Percentiles rank a stretch among this genome's conserved stretches.
phyloP scores from a whole-genome alignment of 2,113 vertebrate species.

The Corapipo altera region DNA sequence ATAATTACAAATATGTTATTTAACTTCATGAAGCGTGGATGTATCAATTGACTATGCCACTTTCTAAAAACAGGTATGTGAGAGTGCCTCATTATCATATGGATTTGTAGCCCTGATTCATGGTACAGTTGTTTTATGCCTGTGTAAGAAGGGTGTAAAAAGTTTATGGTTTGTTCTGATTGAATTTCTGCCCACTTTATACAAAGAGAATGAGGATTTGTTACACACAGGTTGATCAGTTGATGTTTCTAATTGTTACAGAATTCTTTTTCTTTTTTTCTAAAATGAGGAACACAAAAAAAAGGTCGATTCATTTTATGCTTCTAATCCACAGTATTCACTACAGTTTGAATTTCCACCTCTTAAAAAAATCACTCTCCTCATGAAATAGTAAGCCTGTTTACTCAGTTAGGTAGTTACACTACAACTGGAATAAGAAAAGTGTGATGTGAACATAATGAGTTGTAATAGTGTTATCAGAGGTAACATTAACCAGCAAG shows the following conservation, averaged over 20 bases:
- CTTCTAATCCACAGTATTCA: neutral
- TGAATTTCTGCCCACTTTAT: neutral
- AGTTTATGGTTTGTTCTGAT: neutral
- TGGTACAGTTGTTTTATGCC: neutral
- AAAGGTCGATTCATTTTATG: neutral
- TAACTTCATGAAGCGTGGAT: neutral
- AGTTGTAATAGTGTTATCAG: neutral
- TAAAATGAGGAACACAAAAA: neutral
- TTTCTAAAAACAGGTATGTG: neutral
- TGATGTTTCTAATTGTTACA: neutral
- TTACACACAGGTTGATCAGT: neutral
- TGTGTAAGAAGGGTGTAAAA: neutral
- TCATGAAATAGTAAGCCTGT: neutral
- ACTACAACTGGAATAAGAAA: neutral
- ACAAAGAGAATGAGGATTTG: neutral
- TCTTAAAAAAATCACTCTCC: neutral
- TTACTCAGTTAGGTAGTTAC: neutral
- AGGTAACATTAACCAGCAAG: neutral
- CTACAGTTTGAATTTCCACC: neutral
- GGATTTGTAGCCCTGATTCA: neutral
- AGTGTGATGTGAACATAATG: neutral
- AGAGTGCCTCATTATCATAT: neutral
- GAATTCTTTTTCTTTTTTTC: neutral
- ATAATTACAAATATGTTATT: neutral
- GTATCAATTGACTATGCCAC: neutral